Evolutionary conservation across 1,140 invertebrate species (phyloP).

Genomic region (Acromyrmex echinatior): DNA sequence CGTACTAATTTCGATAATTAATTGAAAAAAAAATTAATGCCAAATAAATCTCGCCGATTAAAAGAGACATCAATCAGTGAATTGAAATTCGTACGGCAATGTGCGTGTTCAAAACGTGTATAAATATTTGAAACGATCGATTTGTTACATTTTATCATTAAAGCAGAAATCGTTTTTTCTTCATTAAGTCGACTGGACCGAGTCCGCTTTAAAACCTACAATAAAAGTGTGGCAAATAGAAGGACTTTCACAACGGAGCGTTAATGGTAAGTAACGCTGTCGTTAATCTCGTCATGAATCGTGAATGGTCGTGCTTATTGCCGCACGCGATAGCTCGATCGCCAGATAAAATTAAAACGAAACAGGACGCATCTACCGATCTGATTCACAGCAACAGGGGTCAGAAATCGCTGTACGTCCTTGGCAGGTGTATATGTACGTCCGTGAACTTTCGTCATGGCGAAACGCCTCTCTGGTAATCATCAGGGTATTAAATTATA

Average conservation of each 20-base stretch:
- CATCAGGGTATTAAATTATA: constrained; percentile 55
- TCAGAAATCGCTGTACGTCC: constrained; percentile 40
- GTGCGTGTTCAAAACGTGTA: background rate
- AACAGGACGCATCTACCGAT: background rate
- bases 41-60: background rate
- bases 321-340: background rate
- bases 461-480: background rate
- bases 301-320: background rate
- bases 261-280: background rate
- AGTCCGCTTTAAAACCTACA: background rate
- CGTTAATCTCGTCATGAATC: constrained; percentile 13
- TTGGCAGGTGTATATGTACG: constrained; percentile 47
- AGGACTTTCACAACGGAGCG: background rate
- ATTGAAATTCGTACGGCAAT: background rate
- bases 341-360: constrained; percentile 42
- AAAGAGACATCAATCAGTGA: constrained; percentile 6
- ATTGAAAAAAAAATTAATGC: background rate
- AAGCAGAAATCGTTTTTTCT: background rate
- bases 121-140: constrained; percentile 10
- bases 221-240: constrained; percentile 41
- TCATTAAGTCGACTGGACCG: background rate
- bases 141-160: constrained; percentile 38
- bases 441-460: constrained; percentile 59
- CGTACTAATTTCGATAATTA: background rate
- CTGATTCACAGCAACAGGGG: constrained; percentile 42